These are phyloP conservation scores for Apotomis turbidana DNA, from an alignment of 2,888 invertebrate genomes.

Conservation along the genomic window DNA sequence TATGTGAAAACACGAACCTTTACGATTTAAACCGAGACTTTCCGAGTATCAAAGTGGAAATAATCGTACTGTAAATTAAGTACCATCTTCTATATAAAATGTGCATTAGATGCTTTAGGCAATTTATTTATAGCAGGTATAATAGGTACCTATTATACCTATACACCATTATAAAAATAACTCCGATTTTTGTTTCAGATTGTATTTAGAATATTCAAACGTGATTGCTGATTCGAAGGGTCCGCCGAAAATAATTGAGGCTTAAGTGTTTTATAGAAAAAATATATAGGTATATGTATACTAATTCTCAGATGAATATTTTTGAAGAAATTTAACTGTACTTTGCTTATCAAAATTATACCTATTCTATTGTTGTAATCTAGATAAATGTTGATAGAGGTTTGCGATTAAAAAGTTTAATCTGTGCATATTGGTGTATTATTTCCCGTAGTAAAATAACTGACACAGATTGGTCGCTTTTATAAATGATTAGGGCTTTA, in stretches of 20 bases:
- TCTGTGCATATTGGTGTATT: not conserved
- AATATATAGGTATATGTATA: no score
- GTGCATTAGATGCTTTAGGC: no score
- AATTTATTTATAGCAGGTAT: no score
- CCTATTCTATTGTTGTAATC: not conserved
- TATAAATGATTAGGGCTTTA: no score
- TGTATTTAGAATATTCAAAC: slow-evolving; percentile 10
- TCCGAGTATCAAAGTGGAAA: no score
- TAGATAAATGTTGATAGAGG: not conserved
- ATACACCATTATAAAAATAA: not conserved
- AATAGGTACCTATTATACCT: not conserved
- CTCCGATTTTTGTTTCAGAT: slow-evolving; percentile 18
- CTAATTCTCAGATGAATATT: not conserved
- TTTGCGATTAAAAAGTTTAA: not conserved
- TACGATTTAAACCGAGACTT: no score
- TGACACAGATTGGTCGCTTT: no score
- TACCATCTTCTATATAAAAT: no score
- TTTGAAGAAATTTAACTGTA: not conserved
- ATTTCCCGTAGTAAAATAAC: not conserved
- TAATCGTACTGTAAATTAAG: no score
- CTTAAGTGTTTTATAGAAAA: slow-evolving; percentile 1
- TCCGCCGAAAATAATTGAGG: slow-evolving; percentile 17
- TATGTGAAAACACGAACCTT: no score
- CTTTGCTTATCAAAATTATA: not conserved
- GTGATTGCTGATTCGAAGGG: slow-evolving; percentile 10